These are phyloP conservation scores for Micropoecilia bifurca DNA, from an alignment of 2,797 vertebrate species.

Conservation along the genomic window DNA sequence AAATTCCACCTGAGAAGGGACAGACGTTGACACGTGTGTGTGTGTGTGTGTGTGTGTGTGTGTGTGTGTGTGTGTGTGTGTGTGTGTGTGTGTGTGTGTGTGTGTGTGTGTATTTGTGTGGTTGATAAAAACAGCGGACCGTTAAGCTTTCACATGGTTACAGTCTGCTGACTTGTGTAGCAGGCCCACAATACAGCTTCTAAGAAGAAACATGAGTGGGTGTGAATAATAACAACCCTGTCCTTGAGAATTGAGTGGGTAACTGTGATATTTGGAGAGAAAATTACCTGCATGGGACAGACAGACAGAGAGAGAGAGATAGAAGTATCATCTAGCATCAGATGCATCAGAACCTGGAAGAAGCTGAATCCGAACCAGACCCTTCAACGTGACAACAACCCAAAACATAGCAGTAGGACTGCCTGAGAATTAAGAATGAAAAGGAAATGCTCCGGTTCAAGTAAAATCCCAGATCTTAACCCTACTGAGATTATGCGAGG, in stretches of 20 bases:
- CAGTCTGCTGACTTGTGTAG: constrained; percentile 5
- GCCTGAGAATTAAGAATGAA: background rate
- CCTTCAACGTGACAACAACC: background rate
- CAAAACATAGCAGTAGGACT: background rate
- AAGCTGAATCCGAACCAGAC: background rate
- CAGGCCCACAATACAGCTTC: background rate
- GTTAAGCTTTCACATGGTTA: constrained; percentile 26
- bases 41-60: background rate
- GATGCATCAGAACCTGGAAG: background rate
- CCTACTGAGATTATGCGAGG: background rate
- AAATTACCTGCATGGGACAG: background rate
- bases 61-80: background rate
- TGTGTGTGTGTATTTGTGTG: background rate
- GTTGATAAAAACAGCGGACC: constrained; percentile 9
- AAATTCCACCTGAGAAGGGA: constrained; percentile 25
- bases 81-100: background rate
- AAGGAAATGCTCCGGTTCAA: background rate
- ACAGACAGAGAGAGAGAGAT: background rate
- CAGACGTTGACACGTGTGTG: constrained; percentile 32
- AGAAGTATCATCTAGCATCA: too few species aligned
- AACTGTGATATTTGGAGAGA: background rate
- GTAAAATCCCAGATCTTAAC: background rate
- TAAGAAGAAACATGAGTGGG: constrained; percentile 24
- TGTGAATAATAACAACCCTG: constrained; percentile 7
- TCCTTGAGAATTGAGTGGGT: constrained; percentile 23